Conservation (phyloP, 1,140 invertebrate species). For the Asbolus verrucosus region DNA sequence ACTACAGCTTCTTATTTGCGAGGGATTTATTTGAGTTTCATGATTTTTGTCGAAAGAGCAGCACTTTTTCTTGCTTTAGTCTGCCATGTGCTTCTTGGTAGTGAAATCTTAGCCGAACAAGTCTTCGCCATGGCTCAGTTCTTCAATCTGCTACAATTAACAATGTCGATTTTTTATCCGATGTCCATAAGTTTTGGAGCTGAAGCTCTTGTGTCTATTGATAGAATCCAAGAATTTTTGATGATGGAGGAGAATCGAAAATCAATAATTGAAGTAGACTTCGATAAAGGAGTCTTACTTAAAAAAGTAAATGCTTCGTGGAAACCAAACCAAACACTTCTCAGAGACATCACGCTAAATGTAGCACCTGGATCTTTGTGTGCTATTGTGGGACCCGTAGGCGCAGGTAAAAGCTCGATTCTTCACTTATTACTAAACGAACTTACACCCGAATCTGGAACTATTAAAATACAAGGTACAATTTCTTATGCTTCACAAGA, state of each 20-base stretch:
- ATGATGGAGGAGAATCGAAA: constrained; percentile 71
- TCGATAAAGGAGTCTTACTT: constrained; percentile 65
- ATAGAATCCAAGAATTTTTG: constrained; percentile 74
- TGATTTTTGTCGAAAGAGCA: constrained; percentile 79
- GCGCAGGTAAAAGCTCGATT: constrained; percentile 84
- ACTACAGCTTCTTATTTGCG: constrained; percentile 77
- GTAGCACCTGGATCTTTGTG: constrained; percentile 76
- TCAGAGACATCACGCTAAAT: constrained; percentile 74
- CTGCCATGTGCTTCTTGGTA: constrained; percentile 75
- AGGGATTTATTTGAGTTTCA: constrained; percentile 76
- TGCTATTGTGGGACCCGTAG: constrained; percentile 82
- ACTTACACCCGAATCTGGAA: constrained; percentile 71
- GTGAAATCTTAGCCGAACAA: constrained; percentile 76
- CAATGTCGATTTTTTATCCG: constrained; percentile 79
- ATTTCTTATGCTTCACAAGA: constrained; percentile 83
- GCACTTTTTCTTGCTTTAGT: constrained; percentile 81
- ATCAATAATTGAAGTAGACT: constrained; percentile 53
- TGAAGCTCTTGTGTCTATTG: constrained; percentile 77
- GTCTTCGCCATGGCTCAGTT: constrained; percentile 79
- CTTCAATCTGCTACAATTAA: constrained; percentile 74
- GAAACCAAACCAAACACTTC: constrained; percentile 67
- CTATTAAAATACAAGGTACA: constrained; percentile 72
- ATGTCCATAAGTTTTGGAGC: constrained; percentile 75
- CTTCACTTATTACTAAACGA: constrained; percentile 84
- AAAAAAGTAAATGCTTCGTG: constrained; percentile 71